Base-by-base conservation (phyloP, 2,888 invertebrate genomes). In the Cryptosula pallasiana region DNA sequence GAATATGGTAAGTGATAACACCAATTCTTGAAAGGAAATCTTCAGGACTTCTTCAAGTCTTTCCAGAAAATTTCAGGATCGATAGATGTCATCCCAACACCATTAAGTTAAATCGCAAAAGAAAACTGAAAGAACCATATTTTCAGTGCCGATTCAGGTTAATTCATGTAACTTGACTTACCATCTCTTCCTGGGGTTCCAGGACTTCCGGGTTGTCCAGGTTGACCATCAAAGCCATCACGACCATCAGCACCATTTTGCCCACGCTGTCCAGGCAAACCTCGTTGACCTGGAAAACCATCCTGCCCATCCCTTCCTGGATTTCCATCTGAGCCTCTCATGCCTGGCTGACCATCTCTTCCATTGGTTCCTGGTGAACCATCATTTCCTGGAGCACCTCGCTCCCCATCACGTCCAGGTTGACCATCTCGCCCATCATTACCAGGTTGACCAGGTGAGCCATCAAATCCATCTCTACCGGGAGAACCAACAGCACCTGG, bases 221-320 rank as follows among this genome's bases (percentile, higher is more conserved):
- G 57, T 20, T 25, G 34, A 32, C 73, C 73, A 55, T 71, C 63
- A 16, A 20, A 13, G 1, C 73, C 73, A 45, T 70, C 45, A 13
- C 25, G 45, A 27, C 73, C 73, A n/a, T 34, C 45, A 23, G 69
- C 25, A 32, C 73, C 73, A n/a, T 36, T 45, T 20, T 63, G 25
- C 13, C 63, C 63, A 13, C 23, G 58, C 13, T 45, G 55, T 36
- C 73, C 73, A 54, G 55, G 35, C 13, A 58, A 32, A 20, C 73
- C 73, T 35, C 32, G 27, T 35, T 63, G 25, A 32, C 63, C 63
- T 27, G 63, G 63, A 2, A 58, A n/a, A 20, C 73, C 73, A 63
- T 63, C 63, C 13, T 27, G 32, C 5, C 63, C 63, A 9, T 20
- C 13, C 32, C 5, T 34, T 32, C 63, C 63, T 29, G 63, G 63